A percentile compares a stretch with the other conserved stretches of the same genome.
Conservation (phyloP, 1,140 invertebrate genomes). For the Drosophila tristis region DNA sequence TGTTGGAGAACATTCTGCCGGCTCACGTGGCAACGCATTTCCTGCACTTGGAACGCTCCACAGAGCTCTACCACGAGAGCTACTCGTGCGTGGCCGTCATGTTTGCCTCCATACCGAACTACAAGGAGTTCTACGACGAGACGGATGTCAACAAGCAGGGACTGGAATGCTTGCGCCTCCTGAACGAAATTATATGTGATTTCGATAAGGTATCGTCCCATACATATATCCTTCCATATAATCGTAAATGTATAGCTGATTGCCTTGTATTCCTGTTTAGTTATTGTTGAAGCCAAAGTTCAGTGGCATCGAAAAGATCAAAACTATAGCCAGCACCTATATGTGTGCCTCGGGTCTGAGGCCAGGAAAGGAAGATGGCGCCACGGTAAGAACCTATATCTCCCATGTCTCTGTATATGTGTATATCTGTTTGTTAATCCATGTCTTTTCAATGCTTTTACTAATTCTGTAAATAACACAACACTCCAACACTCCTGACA, state of each 20-base stretch:
- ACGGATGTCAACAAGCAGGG: constrained; percentile 98
- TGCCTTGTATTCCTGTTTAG: constrained; percentile 70
- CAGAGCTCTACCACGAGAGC: constrained; percentile 97
- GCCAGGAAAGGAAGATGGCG: constrained; percentile 92
- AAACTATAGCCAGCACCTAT: constrained; percentile 99
- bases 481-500: constrained; percentile 26
- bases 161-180: constrained; percentile 95
- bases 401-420: background rate
- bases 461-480: constrained; percentile 70
- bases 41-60: constrained; percentile 85
- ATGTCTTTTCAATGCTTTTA: constrained; percentile 60
- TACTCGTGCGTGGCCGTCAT: constrained; percentile 98
- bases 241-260: too few species aligned
- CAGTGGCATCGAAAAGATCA: constrained; percentile 98
- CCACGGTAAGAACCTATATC: constrained; percentile 85
- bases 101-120: constrained; percentile 99
- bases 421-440: too few species aligned
- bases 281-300: constrained; percentile 97
- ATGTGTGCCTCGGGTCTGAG: constrained; percentile 98
- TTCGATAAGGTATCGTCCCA: constrained; percentile 93
- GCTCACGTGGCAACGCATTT: constrained; percentile 98
- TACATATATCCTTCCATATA: background rate
- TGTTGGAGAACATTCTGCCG: constrained; percentile 98
- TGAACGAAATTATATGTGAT: constrained; percentile 99
- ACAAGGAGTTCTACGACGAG: constrained; percentile 99